Percentiles rank a stretch among this genome's conserved stretches.
These are phyloP conservation scores for Coelopa frigida DNA, from an alignment of 1,140 invertebrate genomes.

Conservation along the genomic window DNA sequence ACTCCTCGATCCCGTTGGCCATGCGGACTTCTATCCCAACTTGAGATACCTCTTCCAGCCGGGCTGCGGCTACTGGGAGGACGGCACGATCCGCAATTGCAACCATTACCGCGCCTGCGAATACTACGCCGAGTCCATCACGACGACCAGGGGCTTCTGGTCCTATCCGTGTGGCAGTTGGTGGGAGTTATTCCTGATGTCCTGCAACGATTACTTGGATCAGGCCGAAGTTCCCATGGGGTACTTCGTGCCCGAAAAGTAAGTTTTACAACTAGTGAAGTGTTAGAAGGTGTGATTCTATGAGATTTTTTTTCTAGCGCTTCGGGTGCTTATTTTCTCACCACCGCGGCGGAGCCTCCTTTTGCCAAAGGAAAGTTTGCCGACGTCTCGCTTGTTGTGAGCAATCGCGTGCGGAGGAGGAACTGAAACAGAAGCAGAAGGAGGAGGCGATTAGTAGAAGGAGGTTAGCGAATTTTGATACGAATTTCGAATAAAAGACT, in stretches of 20 bases:
- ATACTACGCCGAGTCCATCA: slow-evolving; percentile 54
- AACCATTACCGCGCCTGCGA: slow-evolving; percentile 49
- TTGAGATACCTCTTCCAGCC: slow-evolving; percentile 62
- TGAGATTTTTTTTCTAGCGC: slow-evolving; percentile 17
- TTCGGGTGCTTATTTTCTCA: slow-evolving; percentile 30
- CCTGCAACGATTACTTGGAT: slow-evolving; percentile 23
- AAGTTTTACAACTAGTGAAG: background rate
- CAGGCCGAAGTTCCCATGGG: slow-evolving; percentile 29
- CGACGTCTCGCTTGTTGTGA: slow-evolving; percentile 21
- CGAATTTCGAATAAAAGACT: too few relatives aligned
- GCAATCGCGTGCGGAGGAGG: background rate
- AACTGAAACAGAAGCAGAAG: too few relatives aligned
- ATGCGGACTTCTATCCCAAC: slow-evolving; percentile 78
- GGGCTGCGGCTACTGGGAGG: slow-evolving; percentile 53
- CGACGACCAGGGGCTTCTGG: slow-evolving; percentile 26
- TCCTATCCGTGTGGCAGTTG: slow-evolving; percentile 30
- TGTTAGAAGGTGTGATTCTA: background rate
- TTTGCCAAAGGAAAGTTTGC: slow-evolving; percentile 30
- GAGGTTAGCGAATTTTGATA: too few relatives aligned
- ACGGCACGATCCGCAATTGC: slow-evolving; percentile 39
- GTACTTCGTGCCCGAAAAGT: slow-evolving; percentile 31
- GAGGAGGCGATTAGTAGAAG: too few relatives aligned
- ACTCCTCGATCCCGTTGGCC: slow-evolving; percentile 54
- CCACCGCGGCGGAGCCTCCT: slow-evolving; percentile 23
- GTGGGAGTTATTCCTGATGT: slow-evolving; percentile 28